phyloP scores from a whole-genome alignment of 2,888 invertebrate genomes.

The Athetis lepigone region DNA sequence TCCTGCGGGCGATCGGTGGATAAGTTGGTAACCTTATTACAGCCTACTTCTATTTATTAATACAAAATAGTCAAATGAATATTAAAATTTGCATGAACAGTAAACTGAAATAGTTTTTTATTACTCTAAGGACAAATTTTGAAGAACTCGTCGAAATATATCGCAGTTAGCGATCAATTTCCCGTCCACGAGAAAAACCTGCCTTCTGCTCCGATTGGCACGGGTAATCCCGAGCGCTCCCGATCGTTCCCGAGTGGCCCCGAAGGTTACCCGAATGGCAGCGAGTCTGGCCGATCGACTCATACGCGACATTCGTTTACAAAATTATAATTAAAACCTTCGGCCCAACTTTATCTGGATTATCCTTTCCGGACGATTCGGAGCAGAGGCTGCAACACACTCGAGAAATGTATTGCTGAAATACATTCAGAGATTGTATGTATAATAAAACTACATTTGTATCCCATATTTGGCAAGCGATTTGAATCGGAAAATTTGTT shows the following conservation, averaged over 20 bases:
- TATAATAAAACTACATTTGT: too few species aligned
- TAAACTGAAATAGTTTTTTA: too few species aligned
- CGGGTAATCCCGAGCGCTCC: too few species aligned
- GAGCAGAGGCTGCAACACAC: not conserved
- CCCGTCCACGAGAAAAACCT: not conserved
- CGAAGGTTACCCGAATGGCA: too few species aligned
- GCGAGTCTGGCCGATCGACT: not conserved
- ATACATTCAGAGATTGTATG: too few species aligned
- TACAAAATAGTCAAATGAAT: not conserved
- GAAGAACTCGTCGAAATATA: too few species aligned
- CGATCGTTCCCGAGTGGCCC: too few species aligned
- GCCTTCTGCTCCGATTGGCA: not conserved
- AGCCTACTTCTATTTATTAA: not conserved
- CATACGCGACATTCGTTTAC: slow-evolving; percentile 2
- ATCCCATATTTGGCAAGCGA: too few species aligned
- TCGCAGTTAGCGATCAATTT: too few species aligned
- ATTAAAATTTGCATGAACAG: not conserved
- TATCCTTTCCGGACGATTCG: not conserved
- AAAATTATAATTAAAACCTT: slow-evolving; percentile 5
- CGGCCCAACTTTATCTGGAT: slow-evolving; percentile 8
- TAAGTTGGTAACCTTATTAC: not conserved
- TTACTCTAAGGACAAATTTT: too few species aligned
- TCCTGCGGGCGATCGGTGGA: not conserved
- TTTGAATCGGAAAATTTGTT: too few species aligned
- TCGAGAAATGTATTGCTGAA: too few species aligned